Evolutionary conservation across 2,113 vertebrate species (phyloP), one percentile per base, ranked within the genome.

Genomic region (Nycticorax nycticorax): DNA sequence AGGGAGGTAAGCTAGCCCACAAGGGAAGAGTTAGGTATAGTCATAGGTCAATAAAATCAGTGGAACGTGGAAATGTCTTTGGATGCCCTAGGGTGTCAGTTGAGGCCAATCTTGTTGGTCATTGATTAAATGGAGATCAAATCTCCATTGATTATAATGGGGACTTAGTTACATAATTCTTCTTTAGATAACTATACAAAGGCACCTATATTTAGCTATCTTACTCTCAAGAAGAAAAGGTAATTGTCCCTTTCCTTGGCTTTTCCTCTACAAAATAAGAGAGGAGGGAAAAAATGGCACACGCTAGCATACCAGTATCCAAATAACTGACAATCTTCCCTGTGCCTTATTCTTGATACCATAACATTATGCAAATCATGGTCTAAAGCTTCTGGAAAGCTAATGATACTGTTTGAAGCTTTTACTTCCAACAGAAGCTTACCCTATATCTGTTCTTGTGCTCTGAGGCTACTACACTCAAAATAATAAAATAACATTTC

Each of bases 401-500:
- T 39, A 32, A 30, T 35, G 39, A 71, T 39, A 23, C 22, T 75
- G 4, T 91, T 66, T 76, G 66, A 85, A 26, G 41, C 24, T 48
- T 76, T 53, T 22, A 28, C 17, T 95, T 93, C 57, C 48, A 63
- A 79, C 10, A 63, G 35, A 74, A 91, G 75, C 26, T 80, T 92
- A 89, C 6, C 5, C 22, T 69, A 3, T 82, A 78, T 69, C 24
- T 60, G 21, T 76, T 77, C 53, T 79, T 52, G 8, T 68, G 28
- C 32, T 92, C 52, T 48, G 52, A 92, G 43, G 13, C 27, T 76
- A 53, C 47, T 53, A 32, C 33, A 92, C 43, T 92, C 41, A 74
- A 88, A 81, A 85, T 55, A 92, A 59, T 75, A 91, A 64, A 76
- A 72, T 84, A 89, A 73, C 7, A 83, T 87, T 96, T 91, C 23